Evolutionary conservation across 2,888 invertebrate species (phyloP).

Genomic region (Eilema depressum): DNA sequence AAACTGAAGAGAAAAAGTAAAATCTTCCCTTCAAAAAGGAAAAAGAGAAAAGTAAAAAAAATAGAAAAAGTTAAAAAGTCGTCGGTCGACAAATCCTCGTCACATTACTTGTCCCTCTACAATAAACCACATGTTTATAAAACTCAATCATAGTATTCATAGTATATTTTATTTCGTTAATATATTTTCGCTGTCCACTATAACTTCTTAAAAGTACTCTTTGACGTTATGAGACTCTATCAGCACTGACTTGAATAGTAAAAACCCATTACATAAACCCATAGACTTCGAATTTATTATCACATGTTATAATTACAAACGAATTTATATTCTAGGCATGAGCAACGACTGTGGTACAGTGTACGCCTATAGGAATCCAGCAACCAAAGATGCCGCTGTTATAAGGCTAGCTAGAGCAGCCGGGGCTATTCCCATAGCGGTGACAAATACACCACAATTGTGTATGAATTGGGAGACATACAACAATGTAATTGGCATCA

Average conservation of each 20-base stretch:
- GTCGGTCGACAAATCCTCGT: too few relatives aligned
- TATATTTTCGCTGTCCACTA: too few relatives aligned
- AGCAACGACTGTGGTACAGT: conserved; percentile 92
- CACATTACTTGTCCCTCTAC: too few relatives aligned
- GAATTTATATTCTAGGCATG: conserved; percentile 85
- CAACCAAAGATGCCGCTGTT: conserved; percentile 91
- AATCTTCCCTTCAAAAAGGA: too few relatives aligned
- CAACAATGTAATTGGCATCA: conserved; percentile 95
- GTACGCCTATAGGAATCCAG: conserved; percentile 86
- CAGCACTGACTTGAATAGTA: background rate
- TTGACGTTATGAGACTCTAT: background rate
- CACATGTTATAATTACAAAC: background rate
- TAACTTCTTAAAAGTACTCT: background rate
- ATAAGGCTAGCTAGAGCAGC: conserved; percentile 90
- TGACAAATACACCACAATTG: conserved; percentile 96
- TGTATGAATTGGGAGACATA: conserved; percentile 97
- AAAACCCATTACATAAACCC: background rate
- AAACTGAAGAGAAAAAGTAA: too few relatives aligned
- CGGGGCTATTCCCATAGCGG: conserved; percentile 94
- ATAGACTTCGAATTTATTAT: background rate
- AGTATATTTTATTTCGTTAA: too few relatives aligned
- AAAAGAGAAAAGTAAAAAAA: too few relatives aligned
- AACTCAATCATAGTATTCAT: too few relatives aligned
- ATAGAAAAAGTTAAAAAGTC: too few relatives aligned
- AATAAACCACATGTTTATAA: too few relatives aligned